phyloP scores from a whole-genome alignment of 2,113 vertebrate species.

The Melanerpes formicivorus region DNA sequence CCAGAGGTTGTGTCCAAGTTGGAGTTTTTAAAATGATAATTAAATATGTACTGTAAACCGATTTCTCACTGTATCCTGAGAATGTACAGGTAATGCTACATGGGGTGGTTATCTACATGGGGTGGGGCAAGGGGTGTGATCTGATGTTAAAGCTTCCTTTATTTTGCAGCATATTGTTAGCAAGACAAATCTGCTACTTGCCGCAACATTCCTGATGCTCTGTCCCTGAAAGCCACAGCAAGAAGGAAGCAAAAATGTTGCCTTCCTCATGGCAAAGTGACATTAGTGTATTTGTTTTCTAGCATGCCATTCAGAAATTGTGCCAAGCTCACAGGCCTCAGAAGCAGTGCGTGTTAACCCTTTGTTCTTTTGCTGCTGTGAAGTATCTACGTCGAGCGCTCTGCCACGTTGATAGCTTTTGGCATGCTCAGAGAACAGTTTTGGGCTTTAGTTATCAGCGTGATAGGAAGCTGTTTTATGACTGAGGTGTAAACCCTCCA shows the following conservation, averaged over 20 bases:
- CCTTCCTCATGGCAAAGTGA: constrained; percentile 26
- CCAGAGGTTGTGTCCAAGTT: constrained; percentile 71
- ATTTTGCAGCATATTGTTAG: constrained; percentile 68
- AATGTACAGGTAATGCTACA: constrained; percentile 68
- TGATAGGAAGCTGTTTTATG: neutral
- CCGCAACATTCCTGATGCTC: constrained; percentile 53
- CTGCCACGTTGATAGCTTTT: constrained; percentile 11
- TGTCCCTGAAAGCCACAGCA: constrained; percentile 21
- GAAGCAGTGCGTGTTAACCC: constrained; percentile 4
- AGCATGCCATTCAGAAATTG: constrained; percentile 49
- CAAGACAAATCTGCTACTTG: constrained; percentile 58
- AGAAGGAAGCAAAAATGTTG: constrained; percentile 27
- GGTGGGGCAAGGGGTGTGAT: neutral
- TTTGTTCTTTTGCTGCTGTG: neutral
- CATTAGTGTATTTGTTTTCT: constrained; percentile 29
- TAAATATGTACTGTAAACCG: constrained; percentile 74
- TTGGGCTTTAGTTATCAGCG: constrained; percentile 13
- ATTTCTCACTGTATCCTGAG: constrained; percentile 64
- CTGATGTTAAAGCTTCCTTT: constrained; percentile 52
- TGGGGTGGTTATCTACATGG: neutral
- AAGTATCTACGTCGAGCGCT: neutral
- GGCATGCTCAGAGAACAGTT: neutral
- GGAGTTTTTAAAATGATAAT: constrained; percentile 76
- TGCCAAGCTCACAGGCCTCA: constrained; percentile 20
- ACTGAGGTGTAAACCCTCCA: constrained; percentile 26